Base-by-base conservation (phyloP, 2,888 invertebrate species). In the Spodoptera picta region DNA sequence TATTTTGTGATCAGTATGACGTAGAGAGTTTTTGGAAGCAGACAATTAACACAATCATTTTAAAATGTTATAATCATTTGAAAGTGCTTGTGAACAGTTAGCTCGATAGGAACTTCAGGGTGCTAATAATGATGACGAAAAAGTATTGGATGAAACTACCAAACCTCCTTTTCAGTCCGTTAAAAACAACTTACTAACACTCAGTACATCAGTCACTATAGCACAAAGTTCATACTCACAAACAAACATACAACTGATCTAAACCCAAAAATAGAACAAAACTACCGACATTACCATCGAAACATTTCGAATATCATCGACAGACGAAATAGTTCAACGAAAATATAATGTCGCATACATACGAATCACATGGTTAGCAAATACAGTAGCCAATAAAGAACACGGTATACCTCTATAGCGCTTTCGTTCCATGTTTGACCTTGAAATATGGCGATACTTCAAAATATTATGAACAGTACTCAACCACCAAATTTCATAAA, bases 401-500 rank as follows among this genome's bases (percentile, higher is more conserved):
- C 55, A 52, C 47, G 57, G 51, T 62, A 71, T 71, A 69, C 57
- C 27, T 53, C 23, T 46, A 14, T 56, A 50, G 23, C 31, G 31
- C 45, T 46, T 44, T 51, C 58, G 9, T 63, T 49, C 48, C 68
- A 56, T 62, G 62, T 49, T 47, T 57, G 75, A 49, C 77, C 80
- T 77, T 80, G 79, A 67, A 52, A 46, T 43, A 65, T 63, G 47
- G 36, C 53, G 55, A 54, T 45, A 24, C 48, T 57, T 44, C 50
- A 69, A 50, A 65, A 60, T 57, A 65, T 79, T 70, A 70, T 62
- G 64, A 73, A 74, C 74, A 62, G 65, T 64, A 31, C 44, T 60
- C 43, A 44, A 24, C 48, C 57, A 64, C 71, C 52, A 67, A 75
- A 63, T 75, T 65, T 74, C 73, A 77, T 75, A 75, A 74, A 69